These are phyloP conservation scores for Holcopasites calliopsidis DNA, from an alignment of 1,140 invertebrate species.

Conservation along the genomic window DNA sequence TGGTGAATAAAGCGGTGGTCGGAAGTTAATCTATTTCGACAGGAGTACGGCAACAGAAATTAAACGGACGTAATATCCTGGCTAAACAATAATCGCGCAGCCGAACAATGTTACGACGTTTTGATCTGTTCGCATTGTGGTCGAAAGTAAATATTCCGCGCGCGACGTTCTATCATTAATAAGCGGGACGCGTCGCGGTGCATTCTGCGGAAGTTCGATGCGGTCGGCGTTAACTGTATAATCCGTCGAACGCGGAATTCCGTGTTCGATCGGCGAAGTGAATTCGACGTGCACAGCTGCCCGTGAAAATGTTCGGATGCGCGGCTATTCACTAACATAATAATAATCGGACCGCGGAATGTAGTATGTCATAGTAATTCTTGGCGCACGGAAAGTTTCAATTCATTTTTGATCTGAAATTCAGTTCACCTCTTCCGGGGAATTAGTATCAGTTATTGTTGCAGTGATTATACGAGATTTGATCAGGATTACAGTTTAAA, in stretches of 20 bases:
- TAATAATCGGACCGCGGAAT: slow-evolving; percentile 26
- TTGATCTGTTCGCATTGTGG: slow-evolving; percentile 53
- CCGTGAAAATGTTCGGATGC: slow-evolving; percentile 39
- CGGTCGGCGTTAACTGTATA: slow-evolving; percentile 47
- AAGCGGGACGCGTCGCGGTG: slow-evolving; percentile 35
- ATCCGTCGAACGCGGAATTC: slow-evolving; percentile 46
- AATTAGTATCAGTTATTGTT: too few relatives aligned
- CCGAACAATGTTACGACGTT: slow-evolving; percentile 52
- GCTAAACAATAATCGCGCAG: slow-evolving; percentile 55
- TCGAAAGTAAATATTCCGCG: slow-evolving; percentile 56
- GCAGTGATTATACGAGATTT: not conserved
- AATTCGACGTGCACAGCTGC: slow-evolving; percentile 57
- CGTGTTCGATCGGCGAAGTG: slow-evolving; percentile 53
- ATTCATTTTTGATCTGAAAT: slow-evolving; percentile 2
- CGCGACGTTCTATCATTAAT: slow-evolving; percentile 57
- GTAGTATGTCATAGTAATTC: slow-evolving; percentile 30
- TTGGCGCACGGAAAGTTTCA: slow-evolving; percentile 17
- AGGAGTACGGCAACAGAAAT: slow-evolving; percentile 40
- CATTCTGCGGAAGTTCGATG: slow-evolving; percentile 50
- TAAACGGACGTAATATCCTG: slow-evolving; percentile 48
- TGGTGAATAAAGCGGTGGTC: not conserved
- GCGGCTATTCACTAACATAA: slow-evolving; percentile 30
- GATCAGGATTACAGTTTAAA: not conserved
- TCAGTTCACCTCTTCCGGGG: not conserved
- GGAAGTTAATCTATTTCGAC: slow-evolving; percentile 51